These are phyloP conservation scores for Cotesia congregata DNA, from an alignment of 2,888 invertebrate species.

Conservation along the genomic window DNA sequence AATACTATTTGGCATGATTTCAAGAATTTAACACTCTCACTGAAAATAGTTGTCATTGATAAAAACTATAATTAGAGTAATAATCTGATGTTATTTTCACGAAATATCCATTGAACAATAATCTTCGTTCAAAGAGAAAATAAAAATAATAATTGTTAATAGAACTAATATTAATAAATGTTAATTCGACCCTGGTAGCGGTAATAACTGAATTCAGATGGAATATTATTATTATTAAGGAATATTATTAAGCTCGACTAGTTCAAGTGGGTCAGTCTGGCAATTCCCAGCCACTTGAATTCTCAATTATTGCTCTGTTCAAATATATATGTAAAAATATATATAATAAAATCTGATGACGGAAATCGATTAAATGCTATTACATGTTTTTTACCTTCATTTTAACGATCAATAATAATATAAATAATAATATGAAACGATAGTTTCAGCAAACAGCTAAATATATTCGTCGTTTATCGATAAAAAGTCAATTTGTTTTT, in stretches of 20 bases:
- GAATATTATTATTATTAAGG: too few species aligned
- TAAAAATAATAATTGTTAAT: too few species aligned
- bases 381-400: not conserved
- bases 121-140: too few species aligned
- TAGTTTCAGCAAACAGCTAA: too few species aligned
- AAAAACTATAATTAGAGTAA: too few species aligned
- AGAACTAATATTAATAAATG: not conserved
- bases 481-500: too few species aligned
- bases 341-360: slow-evolving; percentile 5
- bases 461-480: too few species aligned
- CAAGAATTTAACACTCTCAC: too few species aligned
- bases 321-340: slow-evolving; percentile 8
- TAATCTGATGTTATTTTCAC: too few species aligned
- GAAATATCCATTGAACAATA: too few species aligned
- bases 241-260: slow-evolving; percentile 16
- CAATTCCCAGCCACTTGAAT: slow-evolving; percentile 13
- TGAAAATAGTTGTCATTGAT: too few species aligned
- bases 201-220: slow-evolving; percentile 17
- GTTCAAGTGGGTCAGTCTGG: slow-evolving; percentile 25
- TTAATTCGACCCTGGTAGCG: not conserved
- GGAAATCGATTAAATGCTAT: slow-evolving; percentile 6
- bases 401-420: not conserved
- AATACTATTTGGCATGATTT: too few species aligned
- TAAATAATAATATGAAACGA: not conserved
- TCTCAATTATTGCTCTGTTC: slow-evolving; percentile 8